Evolutionary conservation across 1,140 invertebrate species (phyloP).

Genomic region (Eriocheir sinensis): DNA sequence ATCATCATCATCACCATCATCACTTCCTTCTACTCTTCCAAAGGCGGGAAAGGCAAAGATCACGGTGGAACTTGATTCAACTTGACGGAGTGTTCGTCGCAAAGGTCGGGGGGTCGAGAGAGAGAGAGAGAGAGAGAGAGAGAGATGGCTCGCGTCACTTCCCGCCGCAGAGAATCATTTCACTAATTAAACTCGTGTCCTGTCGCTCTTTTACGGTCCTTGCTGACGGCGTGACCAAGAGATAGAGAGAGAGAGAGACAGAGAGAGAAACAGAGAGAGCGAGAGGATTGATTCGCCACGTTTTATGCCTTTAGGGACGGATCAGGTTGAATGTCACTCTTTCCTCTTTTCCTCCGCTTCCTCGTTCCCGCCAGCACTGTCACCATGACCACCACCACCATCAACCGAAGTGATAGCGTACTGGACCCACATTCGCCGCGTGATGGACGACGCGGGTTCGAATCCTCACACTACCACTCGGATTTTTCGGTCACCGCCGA

Average conservation of each 20-base stretch:
- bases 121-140: conserved; percentile 38
- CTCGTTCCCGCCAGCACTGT: no score
- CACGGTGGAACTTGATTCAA: no score
- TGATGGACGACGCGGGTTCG: no score
- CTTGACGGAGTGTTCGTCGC: neutral
- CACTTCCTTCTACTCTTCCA: neutral
- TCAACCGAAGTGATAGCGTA: no score
- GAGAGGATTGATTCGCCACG: conserved; percentile 1
- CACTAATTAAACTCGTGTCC: conserved; percentile 13
- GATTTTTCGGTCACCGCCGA: no score
- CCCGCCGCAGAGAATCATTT: neutral
- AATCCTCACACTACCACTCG: no score
- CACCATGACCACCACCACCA: neutral
- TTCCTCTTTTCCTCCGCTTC: no score
- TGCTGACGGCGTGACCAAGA: neutral
- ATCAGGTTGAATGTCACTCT: no score
- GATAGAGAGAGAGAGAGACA: conserved; percentile 40
- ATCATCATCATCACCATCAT: no score
- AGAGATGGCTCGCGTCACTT: neutral
- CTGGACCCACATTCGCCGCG: no score
- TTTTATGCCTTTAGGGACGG: neutral
- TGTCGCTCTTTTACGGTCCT: conserved; percentile 1
- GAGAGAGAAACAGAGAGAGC: conserved; percentile 27
- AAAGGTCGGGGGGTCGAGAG: neutral
- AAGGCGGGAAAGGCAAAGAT: no score